These are phyloP conservation scores for Hycleus phaleratus DNA, from an alignment of 1,140 invertebrate species.

Conservation along the genomic window DNA sequence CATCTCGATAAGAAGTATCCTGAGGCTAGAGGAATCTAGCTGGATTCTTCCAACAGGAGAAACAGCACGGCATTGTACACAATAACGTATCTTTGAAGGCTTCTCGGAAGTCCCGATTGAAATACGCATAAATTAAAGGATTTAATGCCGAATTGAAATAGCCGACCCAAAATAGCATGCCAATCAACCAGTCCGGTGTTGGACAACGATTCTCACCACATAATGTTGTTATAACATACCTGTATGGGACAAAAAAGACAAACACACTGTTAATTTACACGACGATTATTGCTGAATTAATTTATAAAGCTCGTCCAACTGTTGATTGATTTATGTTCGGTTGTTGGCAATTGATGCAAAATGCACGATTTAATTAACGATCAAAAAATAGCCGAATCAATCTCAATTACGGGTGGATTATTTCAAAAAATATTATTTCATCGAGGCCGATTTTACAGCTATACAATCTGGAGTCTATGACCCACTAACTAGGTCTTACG, in stretches of 20 bases:
- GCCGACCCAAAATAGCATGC: conserved; percentile 76
- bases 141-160: conserved; percentile 96
- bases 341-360: no score
- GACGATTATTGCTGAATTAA: no score
- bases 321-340: no score
- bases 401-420: no score
- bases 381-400: no score
- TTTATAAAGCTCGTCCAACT: no score
- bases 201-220: conserved; percentile 68
- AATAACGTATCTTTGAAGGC: conserved; percentile 91
- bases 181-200: conserved; percentile 72
- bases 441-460: no score
- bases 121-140: conserved; percentile 95
- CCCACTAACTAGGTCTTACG: no score
- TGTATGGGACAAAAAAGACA: conserved; percentile 35
- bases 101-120: conserved; percentile 94
- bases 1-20: conserved; percentile 30
- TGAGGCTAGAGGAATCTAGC: conserved; percentile 39
- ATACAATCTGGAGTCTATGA: no score
- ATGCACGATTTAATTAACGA: no score
- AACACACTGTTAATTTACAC: no score
- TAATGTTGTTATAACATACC: conserved; percentile 81
- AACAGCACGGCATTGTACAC: conserved; percentile 71
- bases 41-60: conserved; percentile 39
- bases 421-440: no score